Evolutionary conservation across 2,113 vertebrate species (phyloP), one percentile per base, ranked within the genome.

Genomic region (Apeltes quadracus): DNA sequence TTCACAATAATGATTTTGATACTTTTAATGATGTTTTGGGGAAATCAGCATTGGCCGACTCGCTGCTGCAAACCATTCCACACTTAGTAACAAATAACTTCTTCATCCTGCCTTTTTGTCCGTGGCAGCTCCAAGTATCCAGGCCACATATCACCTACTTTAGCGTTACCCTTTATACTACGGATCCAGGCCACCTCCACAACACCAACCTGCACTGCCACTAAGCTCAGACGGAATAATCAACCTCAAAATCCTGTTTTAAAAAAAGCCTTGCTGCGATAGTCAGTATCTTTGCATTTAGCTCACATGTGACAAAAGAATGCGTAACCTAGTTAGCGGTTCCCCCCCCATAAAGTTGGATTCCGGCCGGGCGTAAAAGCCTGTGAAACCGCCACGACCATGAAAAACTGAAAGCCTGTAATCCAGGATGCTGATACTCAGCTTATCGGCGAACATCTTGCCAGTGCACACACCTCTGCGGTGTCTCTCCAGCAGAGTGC

Each of bases 111-210:
- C 78, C 87, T 38, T 68, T 75, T 84, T 88, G 80, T 89, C 79
- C 53, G 39, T 23, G 36, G 61, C 32, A 34, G 32, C 69, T 53
- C 68, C 69, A 44, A 67, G 48, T 75, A 85, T 89, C 78, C 85
- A 88, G 81, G 88, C 87, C 84, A 89, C 85, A 85, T 53, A 71
- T 80, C 84, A 81, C 79, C 87, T 75, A 81, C 76, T 88, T 85
- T 79, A 66, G 67, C 50, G 1, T 23, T 54, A 75, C 74, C 58
- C 62, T 84, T 75, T 81, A 86, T 88, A 53, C 48, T 50, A 46
- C 72, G 53, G 75, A 89, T 87, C 78, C 72, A 87, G 85, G 85
- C 70, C 86, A 87, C 46, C 72, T 79, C 71, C 72, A 75, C 66
- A 65, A 51, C 1, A 63, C 12, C 68, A 22, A 23, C 62, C 27